Conservation (phyloP, 2,113 vertebrate species). For the Elanoides forficatus region DNA sequence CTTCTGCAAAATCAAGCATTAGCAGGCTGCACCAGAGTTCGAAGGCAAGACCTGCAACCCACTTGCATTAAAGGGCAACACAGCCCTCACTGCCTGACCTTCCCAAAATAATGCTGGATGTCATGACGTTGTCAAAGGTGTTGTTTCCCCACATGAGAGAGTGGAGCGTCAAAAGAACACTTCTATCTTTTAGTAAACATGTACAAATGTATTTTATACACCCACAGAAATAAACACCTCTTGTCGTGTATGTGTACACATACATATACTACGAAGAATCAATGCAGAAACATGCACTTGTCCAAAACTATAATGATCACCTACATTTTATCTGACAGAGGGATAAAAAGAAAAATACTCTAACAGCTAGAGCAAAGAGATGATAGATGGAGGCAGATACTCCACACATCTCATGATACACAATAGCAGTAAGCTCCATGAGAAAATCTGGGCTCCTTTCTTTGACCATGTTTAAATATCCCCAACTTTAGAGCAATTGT, state of each 20-base stretch:
- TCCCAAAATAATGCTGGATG: background rate
- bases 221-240: background rate
- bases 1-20: background rate
- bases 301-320: background rate
- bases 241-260: background rate
- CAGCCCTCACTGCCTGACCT: background rate
- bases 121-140: background rate
- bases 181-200: background rate
- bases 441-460: background rate
- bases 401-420: background rate
- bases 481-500: background rate
- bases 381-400: background rate
- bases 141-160: background rate
- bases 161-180: background rate
- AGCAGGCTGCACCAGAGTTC: background rate
- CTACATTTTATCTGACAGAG: background rate
- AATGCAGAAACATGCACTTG: background rate
- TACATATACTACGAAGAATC: background rate
- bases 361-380: background rate
- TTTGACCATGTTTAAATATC: background rate
- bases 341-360: background rate
- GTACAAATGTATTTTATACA: background rate
- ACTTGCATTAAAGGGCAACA: background rate
- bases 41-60: background rate
- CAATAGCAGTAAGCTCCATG: background rate